Evolutionary conservation across 37 sponge, comb jelly and placozoan genomes (phyloP).

Genomic region (Hexactinellida sp.): DNA sequence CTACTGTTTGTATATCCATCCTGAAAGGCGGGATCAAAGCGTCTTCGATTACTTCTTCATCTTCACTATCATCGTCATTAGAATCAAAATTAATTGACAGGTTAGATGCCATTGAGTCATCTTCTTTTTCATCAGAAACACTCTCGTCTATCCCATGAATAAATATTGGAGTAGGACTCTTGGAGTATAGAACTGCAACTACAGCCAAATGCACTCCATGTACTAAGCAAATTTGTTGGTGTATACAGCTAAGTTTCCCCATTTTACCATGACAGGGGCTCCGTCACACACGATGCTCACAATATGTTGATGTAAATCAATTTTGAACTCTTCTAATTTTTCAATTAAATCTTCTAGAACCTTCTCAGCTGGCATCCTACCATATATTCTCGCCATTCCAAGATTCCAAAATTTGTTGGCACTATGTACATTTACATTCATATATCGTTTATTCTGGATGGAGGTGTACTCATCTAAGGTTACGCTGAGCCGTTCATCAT

Average conservation of each 20-base stretch:
- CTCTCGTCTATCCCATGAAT: too few species aligned
- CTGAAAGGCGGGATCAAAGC: neutral
- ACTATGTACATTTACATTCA: neutral
- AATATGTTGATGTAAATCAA: slow-evolving; percentile 1
- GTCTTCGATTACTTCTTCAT: neutral
- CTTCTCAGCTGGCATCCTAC: neutral
- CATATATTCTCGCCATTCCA: neutral
- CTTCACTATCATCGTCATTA: neutral
- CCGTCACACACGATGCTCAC: neutral
- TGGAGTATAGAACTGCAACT: neutral
- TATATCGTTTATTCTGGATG: neutral
- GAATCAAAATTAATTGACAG: too few species aligned
- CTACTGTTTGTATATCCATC: neutral
- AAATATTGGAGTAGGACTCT: neutral
- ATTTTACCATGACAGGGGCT: neutral
- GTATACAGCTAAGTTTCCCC: neutral
- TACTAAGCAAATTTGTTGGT: neutral
- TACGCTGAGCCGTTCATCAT: neutral
- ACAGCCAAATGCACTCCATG: slow-evolving; percentile 11
- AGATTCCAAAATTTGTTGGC: slow-evolving; percentile 6
- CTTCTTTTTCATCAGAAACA: too few species aligned
- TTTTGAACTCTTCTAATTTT: neutral
- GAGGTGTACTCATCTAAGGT: slow-evolving; percentile 1
- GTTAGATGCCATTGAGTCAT: too few species aligned
- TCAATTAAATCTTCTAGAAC: neutral